Evolutionary conservation across 2,113 vertebrate species (phyloP), one percentile per base, ranked within the genome.

Genomic region (Poecile atricapillus): DNA sequence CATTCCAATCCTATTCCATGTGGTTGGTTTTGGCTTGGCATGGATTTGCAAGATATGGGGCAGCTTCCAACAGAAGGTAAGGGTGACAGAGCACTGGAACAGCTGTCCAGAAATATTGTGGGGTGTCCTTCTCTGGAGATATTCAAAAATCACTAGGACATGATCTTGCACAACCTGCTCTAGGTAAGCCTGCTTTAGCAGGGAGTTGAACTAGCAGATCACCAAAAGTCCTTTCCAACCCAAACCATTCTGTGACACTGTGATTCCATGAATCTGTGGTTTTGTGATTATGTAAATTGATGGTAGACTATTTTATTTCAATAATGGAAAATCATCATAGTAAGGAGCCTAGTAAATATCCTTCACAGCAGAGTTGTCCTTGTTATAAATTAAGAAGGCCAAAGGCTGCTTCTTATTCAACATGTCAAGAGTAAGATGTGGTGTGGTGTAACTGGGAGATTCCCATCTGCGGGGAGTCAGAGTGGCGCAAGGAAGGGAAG

Each of bases 391-490:
- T 56, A 83, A 80, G 76, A 47, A 81, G 39, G 35, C 3, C 53
- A 77, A 91, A 87, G 44, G 44, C 31, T 58, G 15, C 31, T 30
- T 77, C 70, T 65, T 24, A 44, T 15, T 76, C 28, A 83, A 71
- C 4, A 30, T 2, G 14, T 24, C 31, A 71, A 56, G 52, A 67
- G 18, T 33, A 83, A 59, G 27, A 64, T 0, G 0, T 64, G 53
- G 3, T 46, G 33, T 79, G 58, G 15, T 49, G 20, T 47, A 88
- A 88, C 28, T 35, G 21, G 25, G 33, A 77, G 76, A 69, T 92
- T 86, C 28, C 15, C 50, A 77, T 90, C 89, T 95, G 50, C 74
- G 88, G 46, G 46, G 33, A 91, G 46, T 80, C 63, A 65, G 52
- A 81, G 49, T 73, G 59, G 41, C 0, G 4, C 63, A 94, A 83